Percentiles rank a stretch among this genome's conserved stretches.
phyloP scores from a whole-genome alignment of 1,140 invertebrate species.

The Zaprionus gabonicus region DNA sequence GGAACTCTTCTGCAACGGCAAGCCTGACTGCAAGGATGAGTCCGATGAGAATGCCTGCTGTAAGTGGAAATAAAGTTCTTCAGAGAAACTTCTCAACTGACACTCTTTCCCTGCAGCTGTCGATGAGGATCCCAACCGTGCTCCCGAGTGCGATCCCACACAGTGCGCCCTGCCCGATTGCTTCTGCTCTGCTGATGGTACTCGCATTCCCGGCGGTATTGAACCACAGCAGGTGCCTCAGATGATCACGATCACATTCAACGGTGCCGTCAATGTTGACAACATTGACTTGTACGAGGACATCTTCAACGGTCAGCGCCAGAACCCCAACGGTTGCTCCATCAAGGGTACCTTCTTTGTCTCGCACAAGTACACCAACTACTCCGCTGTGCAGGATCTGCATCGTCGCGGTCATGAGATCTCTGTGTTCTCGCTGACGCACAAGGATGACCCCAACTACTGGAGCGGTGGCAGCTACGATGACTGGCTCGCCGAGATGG shows the following conservation, averaged over 20 bases:
- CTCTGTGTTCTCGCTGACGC: slow-evolving; percentile 95
- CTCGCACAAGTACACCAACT: slow-evolving; percentile 98
- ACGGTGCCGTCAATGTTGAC: slow-evolving; percentile 96
- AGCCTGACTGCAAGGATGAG: slow-evolving; percentile 95
- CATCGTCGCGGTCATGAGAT: slow-evolving; percentile 97
- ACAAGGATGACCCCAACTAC: slow-evolving; percentile 95
- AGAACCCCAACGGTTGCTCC: slow-evolving; percentile 97
- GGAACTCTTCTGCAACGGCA: slow-evolving; percentile 96
- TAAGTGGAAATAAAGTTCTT: slow-evolving; percentile 86
- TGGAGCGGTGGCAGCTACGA: slow-evolving; percentile 95
- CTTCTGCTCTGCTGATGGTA: slow-evolving; percentile 97
- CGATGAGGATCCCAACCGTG: slow-evolving; percentile 94
- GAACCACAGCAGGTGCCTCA: slow-evolving; percentile 94
- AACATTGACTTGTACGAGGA: slow-evolving; percentile 97
- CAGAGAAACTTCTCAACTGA: not conserved
- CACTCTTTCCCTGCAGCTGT: slow-evolving; percentile 87
- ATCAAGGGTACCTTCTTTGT: slow-evolving; percentile 98
- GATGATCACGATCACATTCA: slow-evolving; percentile 97
- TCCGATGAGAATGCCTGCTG: slow-evolving; percentile 98
- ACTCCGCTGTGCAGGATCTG: slow-evolving; percentile 96
- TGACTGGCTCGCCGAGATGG: slow-evolving; percentile 98
- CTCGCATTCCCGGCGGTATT: slow-evolving; percentile 92
- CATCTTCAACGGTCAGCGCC: slow-evolving; percentile 93
- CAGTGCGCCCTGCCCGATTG: slow-evolving; percentile 96
- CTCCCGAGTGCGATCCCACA: slow-evolving; percentile 94